Percentiles rank a stretch among this genome's conserved stretches.
phyloP scores from a whole-genome alignment of 2,888 invertebrate species.

The Megaustenia siamemsis region DNA sequence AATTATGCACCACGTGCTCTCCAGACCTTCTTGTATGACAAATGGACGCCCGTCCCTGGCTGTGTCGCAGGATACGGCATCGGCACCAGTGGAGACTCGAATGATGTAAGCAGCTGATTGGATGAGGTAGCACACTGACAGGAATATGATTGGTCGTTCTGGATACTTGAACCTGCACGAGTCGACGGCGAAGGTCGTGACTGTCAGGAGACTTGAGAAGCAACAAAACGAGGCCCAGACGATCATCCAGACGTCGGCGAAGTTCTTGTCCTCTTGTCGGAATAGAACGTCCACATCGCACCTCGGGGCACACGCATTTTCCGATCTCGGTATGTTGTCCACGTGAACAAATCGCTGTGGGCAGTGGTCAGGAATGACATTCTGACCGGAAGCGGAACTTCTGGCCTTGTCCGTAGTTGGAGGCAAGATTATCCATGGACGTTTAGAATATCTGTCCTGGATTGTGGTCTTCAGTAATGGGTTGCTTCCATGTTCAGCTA shows the following conservation, averaged over 20 bases:
- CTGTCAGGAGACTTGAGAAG: slow-evolving; percentile 79
- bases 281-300: slow-evolving; percentile 87
- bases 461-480: slow-evolving; percentile 42
- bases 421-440: not conserved
- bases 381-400: not conserved
- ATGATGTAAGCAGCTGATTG: slow-evolving; percentile 80
- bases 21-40: slow-evolving; percentile 81
- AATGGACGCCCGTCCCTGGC: slow-evolving; percentile 80
- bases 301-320: slow-evolving; percentile 77
- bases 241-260: slow-evolving; percentile 87
- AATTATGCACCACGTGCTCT: slow-evolving; percentile 85
- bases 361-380: slow-evolving; percentile 59
- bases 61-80: slow-evolving; percentile 83
- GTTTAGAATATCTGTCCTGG: slow-evolving; percentile 3
- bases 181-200: slow-evolving; percentile 80
- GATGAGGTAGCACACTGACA: slow-evolving; percentile 80
- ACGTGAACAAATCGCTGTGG: slow-evolving; percentile 75
- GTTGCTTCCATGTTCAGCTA: slow-evolving; percentile 40
- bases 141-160: slow-evolving; percentile 80
- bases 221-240: slow-evolving; percentile 89
- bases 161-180: slow-evolving; percentile 81
- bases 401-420: slow-evolving; percentile 28
- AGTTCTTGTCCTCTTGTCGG: slow-evolving; percentile 85
- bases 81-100: slow-evolving; percentile 76
- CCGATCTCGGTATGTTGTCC: slow-evolving; percentile 66